These are phyloP conservation scores for Urechis unicinctus DNA, from an alignment of 2,888 invertebrate genomes.

Conservation along the genomic window DNA sequence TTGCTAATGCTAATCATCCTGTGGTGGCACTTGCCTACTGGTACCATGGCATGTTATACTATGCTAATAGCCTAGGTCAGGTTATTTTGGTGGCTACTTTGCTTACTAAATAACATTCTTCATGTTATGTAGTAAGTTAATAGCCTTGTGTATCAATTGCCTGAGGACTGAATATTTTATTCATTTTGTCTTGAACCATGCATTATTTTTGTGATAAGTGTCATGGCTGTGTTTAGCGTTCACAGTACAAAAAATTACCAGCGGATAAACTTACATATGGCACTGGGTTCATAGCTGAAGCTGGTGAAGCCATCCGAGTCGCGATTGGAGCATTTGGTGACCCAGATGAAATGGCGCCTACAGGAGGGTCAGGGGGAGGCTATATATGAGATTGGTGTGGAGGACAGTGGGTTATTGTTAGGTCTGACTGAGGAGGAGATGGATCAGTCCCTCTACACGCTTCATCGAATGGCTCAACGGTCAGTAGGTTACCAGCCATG, in stretches of 20 bases:
- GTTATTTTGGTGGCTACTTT: too few species aligned
- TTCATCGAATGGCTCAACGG: conserved; percentile 74
- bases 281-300: conserved; percentile 62
- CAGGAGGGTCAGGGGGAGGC: conserved; percentile 94
- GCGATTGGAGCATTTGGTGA: conserved; percentile 91
- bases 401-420: conserved; percentile 63
- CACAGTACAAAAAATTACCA: not conserved
- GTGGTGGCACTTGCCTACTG: too few species aligned
- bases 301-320: conserved; percentile 84
- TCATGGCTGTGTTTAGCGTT: too few species aligned
- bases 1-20: too few species aligned
- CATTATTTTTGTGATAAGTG: too few species aligned
- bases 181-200: conserved; percentile 2
- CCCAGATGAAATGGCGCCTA: conserved; percentile 97
- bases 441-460: conserved; percentile 81
- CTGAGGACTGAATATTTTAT: too few species aligned
- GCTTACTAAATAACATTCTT: too few species aligned
- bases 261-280: not conserved
- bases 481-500: not conserved
- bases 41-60: too few species aligned
- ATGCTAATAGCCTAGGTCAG: too few species aligned
- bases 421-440: conserved; percentile 74
- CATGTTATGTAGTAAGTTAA: too few species aligned
- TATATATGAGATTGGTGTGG: conserved; percentile 86
- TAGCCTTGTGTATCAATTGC: too few species aligned